These are phyloP conservation scores for Halictus quadricinctus DNA, from an alignment of 2,888 invertebrate species.

Conservation along the genomic window DNA sequence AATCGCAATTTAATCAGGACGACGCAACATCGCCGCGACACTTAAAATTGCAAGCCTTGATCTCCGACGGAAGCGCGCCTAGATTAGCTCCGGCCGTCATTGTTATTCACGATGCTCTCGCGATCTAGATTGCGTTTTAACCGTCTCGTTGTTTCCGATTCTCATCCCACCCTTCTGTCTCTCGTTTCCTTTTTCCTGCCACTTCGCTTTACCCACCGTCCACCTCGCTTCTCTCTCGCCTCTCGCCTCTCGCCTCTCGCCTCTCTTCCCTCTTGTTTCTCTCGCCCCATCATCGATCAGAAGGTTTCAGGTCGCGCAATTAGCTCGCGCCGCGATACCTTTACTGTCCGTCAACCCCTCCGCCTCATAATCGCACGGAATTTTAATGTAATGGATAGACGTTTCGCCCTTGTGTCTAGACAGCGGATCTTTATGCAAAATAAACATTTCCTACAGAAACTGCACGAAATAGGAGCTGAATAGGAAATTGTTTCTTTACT, in stretches of 20 bases:
- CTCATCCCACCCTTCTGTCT: constrained; percentile 8
- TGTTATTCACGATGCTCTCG: constrained; percentile 75
- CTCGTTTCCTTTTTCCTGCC: neutral
- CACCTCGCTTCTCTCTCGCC: neutral
- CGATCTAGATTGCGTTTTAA: constrained; percentile 75
- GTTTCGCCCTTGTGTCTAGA: neutral
- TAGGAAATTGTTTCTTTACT: no score
- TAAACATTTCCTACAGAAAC: no score
- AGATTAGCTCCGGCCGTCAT: constrained; percentile 72
- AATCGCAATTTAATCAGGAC: constrained; percentile 76
- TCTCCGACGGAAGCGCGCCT: constrained; percentile 63
- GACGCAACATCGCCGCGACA: constrained; percentile 70
- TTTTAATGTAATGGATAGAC: neutral
- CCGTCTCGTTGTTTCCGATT: constrained; percentile 63
- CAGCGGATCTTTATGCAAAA: no score
- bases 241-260: neutral
- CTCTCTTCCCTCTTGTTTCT: neutral
- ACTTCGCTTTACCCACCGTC: neutral
- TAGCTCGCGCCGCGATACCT: neutral
- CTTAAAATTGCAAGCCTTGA: constrained; percentile 74
- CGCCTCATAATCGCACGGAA: constrained; percentile 2
- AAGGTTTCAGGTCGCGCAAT: neutral
- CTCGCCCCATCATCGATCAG: neutral
- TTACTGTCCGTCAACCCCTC: neutral
- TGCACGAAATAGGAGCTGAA: no score